phyloP scores from a whole-genome alignment of 37 sponge, comb jelly and placozoan species.

The Oopsacas minuta region DNA sequence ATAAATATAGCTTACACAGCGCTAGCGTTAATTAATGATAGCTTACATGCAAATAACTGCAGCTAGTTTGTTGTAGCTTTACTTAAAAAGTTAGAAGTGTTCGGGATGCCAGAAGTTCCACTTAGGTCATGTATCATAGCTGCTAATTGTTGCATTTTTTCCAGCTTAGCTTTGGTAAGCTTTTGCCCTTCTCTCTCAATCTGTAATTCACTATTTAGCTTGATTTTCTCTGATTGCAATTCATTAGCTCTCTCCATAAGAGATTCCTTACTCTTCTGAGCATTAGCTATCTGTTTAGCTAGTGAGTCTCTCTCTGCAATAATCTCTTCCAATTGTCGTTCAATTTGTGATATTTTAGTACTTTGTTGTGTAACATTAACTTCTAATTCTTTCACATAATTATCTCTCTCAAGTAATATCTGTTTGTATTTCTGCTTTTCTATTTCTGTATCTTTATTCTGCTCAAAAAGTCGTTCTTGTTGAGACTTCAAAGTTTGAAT shows the following conservation, averaged over 20 bases:
- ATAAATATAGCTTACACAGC: too few species aligned
- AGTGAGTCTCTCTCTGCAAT: neutral
- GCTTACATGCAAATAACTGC: too few species aligned
- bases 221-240: neutral
- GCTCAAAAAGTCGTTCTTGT: neutral
- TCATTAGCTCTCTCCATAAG: neutral
- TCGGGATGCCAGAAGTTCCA: neutral
- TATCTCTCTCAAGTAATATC: neutral
- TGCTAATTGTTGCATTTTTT: neutral
- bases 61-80: too few species aligned
- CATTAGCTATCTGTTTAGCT: neutral
- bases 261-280: neutral
- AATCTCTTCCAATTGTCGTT: neutral
- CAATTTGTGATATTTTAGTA: neutral
- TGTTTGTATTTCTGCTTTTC: neutral
- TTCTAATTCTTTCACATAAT: neutral
- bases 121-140: conserved; percentile 1
- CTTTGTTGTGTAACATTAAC: neutral
- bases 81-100: neutral
- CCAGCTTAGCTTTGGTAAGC: neutral
- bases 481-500: neutral
- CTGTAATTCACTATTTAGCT: neutral
- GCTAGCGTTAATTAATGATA: too few species aligned
- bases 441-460: neutral
- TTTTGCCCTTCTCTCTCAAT: neutral